phyloP scores from a whole-genome alignment of 2,888 invertebrate genomes.

The Dynastes maya region DNA sequence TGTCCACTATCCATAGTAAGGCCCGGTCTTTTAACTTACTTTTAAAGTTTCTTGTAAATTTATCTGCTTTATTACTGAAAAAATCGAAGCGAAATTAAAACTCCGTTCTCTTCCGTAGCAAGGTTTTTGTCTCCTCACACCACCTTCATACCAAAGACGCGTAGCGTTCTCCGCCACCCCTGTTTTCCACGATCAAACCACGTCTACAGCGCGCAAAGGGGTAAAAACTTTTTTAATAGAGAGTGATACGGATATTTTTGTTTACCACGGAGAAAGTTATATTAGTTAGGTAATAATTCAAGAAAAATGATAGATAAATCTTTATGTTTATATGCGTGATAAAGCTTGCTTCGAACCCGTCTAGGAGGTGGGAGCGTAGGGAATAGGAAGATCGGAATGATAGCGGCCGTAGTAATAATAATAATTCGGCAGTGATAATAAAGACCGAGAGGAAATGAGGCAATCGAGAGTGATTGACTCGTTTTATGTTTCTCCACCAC shows the following conservation, averaged over 20 bases:
- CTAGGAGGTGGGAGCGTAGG: neutral
- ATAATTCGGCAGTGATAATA: conserved; percentile 32
- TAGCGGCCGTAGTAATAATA: conserved; percentile 22
- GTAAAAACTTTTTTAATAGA: conserved; percentile 43
- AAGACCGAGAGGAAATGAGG: conserved; percentile 9
- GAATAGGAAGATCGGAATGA: conserved; percentile 26
- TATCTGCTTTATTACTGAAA: no score
- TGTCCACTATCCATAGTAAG: no score
- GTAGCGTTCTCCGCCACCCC: neutral
- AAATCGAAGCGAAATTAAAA: conserved; percentile 29
- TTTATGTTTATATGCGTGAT: conserved; percentile 53
- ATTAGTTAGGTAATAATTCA: conserved; percentile 53
- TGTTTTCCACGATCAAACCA: neutral
- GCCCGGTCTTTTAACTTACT: no score
- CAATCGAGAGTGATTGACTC: conserved; percentile 8
- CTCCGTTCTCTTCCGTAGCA: neutral
- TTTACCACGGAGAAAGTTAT: conserved; percentile 50
- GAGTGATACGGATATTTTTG: conserved; percentile 47
- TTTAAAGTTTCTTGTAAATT: no score
- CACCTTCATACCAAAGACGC: neutral
- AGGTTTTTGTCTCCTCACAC: neutral
- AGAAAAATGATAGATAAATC: conserved; percentile 51
- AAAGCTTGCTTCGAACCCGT: conserved; percentile 40
- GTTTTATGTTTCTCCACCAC: neutral
- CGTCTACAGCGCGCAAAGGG: conserved; percentile 24